Base-by-base conservation (phyloP, 2,797 vertebrate genomes). In the Phrynocephalus guinanensis region DNA sequence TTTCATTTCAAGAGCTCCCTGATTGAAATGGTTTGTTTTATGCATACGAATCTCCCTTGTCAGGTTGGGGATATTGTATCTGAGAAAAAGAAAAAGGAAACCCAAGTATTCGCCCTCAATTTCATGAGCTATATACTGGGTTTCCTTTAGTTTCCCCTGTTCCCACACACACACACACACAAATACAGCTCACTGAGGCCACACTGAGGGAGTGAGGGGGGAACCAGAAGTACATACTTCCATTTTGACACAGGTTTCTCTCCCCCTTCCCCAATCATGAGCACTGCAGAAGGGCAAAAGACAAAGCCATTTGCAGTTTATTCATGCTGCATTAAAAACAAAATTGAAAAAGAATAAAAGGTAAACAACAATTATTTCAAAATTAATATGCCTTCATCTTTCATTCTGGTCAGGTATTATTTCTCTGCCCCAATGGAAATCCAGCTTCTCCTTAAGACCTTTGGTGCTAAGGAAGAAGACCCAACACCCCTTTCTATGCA, bases 381-480 rank as follows among this genome's bases (percentile, higher is more conserved):
- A 90, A 91, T 20, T 83, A 78, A 86, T 86, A 86, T 86, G 89
- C 89, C 93, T 89, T 92, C 94, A 93, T 86, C 89, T 88, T 92
- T 92, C 85, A 63, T 3, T 84, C 87, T 85, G 91, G 75, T 88
- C 88, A 79, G 88, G 94, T 66, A 84, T 90, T 86, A 84, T 92
- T 93, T 92, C 93, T 91, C 91, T 89, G 33, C 72, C 79, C 86
- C 76, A 67, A 89, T 82, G 71, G 89, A 93, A 91, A 92, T 89
- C 50, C 89, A 92, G 78, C 79, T 84, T 93, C 93, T 95, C 93
- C 94, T 95, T 95, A 95, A 93, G 82, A 88, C 90, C 92, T 87
- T 89, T 77, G 89, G 90, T 88, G 90, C 90, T 91, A 94, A 90
- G 84, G 93, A 94, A 95, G 92, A 94, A 93, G 94, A 95, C 95